Conservation (phyloP, 2,888 invertebrate species). For the Platycnemis pennipes region DNA sequence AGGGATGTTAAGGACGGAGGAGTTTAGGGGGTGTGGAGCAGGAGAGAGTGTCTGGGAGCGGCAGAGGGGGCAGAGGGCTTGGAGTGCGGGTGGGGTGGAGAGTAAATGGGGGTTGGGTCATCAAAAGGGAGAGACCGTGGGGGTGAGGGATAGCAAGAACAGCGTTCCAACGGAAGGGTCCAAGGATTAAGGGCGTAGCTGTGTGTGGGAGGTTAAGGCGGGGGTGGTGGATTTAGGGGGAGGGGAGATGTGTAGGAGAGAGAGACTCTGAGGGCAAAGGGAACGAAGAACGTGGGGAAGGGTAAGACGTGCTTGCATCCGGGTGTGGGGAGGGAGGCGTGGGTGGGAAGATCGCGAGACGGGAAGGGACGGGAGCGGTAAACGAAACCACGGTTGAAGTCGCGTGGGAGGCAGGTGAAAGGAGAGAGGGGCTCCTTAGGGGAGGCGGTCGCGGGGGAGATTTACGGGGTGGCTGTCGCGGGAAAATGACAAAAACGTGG, state of each 20-base stretch:
- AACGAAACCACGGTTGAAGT: too few relatives aligned
- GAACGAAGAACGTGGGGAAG: neutral
- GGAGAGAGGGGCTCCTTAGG: too few relatives aligned
- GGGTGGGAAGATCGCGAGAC: neutral
- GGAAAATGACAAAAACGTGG: neutral
- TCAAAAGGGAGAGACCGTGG: conserved; percentile 2
- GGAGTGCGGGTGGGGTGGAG: neutral
- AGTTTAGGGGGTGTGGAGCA: neutral
- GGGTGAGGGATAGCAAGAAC: neutral
- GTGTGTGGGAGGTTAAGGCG: neutral
- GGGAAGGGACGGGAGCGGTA: too few relatives aligned
- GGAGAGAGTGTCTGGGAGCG: neutral
- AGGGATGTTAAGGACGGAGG: neutral
- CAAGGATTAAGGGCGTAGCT: neutral
- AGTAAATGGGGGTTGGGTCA: neutral
- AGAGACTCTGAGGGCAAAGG: too few relatives aligned
- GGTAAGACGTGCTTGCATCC: neutral
- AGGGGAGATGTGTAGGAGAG: neutral
- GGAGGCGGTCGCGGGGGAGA: neutral
- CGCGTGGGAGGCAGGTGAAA: too few relatives aligned
- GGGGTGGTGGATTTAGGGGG: neutral
- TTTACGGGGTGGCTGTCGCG: neutral
- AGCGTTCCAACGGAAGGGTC: conserved; percentile 42
- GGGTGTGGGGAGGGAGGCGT: neutral
- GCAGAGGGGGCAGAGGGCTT: neutral